Percentiles rank a stretch among this genome's conserved stretches.
phyloP scores from a whole-genome alignment of 2,113 vertebrate species.

The human (Homo sapiens) region DNA sequence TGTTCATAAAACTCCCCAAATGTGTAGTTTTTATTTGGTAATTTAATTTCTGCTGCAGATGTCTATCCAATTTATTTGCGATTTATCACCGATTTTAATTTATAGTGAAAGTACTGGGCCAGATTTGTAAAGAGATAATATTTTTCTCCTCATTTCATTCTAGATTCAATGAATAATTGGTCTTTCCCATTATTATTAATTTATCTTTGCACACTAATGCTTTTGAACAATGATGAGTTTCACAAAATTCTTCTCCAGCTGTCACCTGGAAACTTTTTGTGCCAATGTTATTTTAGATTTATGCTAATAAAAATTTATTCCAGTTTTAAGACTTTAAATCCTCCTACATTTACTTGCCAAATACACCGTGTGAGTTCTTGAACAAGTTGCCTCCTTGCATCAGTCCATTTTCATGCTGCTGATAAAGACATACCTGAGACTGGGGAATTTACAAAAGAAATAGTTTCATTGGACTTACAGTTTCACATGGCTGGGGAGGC shows the following conservation, averaged over 20 bases:
- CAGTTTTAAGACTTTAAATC: background rate
- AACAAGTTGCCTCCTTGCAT: background rate
- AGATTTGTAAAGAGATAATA: conserved; percentile 46
- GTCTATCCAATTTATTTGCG: conserved; percentile 45
- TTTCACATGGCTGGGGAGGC: no score
- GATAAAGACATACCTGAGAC: no score
- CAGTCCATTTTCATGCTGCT: no score
- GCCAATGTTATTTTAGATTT: background rate
- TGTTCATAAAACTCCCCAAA: conserved; percentile 27
- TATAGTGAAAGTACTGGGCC: conserved; percentile 27
- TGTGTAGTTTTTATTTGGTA: conserved; percentile 40
- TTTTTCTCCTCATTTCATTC: conserved; percentile 21
- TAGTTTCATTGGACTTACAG: no score
- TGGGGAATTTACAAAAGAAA: no score
- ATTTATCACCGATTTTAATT: conserved; percentile 65
- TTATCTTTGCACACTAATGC: conserved; percentile 40
- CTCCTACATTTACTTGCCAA: background rate
- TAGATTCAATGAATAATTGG: conserved; percentile 39
- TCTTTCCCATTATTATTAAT: conserved; percentile 31
- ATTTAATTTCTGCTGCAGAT: conserved; percentile 58
- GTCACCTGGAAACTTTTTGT: background rate
- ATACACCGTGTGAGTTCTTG: background rate
- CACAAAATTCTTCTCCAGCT: conserved; percentile 17
- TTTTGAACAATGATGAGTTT: conserved; percentile 30
- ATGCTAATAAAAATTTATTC: background rate